phyloP scores from a whole-genome alignment of 2,888 invertebrate genomes.

The Glyphotaelius pellucidus region DNA sequence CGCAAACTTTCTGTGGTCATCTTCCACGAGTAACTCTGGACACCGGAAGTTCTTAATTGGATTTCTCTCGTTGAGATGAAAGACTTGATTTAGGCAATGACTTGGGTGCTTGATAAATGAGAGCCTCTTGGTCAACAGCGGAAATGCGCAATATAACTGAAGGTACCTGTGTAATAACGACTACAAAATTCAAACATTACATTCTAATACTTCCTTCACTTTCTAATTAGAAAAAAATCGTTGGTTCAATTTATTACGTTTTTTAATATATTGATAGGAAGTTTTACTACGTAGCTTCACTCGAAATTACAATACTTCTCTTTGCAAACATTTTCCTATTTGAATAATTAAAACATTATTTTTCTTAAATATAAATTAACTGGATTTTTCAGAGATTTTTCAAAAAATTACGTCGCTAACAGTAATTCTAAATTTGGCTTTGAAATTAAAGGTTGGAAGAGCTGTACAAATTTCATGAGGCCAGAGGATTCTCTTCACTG shows the following conservation, averaged over 20 bases:
- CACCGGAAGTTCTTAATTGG: slow-evolving; percentile 52
- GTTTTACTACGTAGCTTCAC: neutral
- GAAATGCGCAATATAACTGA: neutral
- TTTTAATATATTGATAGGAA: neutral
- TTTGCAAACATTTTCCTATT: too few relatives aligned
- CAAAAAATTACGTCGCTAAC: neutral
- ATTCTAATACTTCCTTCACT: neutral
- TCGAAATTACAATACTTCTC: neutral
- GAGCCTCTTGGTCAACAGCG: neutral
- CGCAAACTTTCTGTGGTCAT: slow-evolving; percentile 13
- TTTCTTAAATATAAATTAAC: too few relatives aligned
- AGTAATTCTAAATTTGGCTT: neutral
- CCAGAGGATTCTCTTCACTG: neutral
- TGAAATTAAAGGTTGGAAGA: neutral
- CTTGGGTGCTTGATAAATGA: neutral
- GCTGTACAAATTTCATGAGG: neutral
- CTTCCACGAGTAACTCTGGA: neutral
- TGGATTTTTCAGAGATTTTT: neutral
- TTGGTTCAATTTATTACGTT: neutral
- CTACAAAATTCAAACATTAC: neutral
- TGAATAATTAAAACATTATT: too few relatives aligned
- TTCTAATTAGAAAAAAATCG: neutral
- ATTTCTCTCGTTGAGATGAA: neutral
- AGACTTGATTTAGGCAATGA: slow-evolving; percentile 23
- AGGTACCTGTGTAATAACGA: neutral